Percentiles rank a stretch among this genome's conserved stretches.
These are phyloP conservation scores for Gila robusta DNA, from an alignment of 2,797 vertebrate genomes.

Conservation along the genomic window DNA sequence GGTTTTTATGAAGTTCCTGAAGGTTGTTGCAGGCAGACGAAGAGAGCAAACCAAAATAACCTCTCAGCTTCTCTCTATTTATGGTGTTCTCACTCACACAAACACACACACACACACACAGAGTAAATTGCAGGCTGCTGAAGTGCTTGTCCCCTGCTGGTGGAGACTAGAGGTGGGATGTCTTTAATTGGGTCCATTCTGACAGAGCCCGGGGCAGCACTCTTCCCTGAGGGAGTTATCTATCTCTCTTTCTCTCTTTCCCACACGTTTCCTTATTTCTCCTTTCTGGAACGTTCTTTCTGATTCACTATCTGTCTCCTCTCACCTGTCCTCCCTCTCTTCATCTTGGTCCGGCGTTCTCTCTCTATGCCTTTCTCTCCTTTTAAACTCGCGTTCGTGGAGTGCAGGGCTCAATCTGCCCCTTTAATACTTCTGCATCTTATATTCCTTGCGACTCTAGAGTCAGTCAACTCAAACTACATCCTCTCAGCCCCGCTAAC, in stretches of 20 bases:
- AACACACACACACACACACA: constrained; percentile 46
- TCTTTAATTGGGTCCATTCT: constrained; percentile 83
- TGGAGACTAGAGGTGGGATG: constrained; percentile 80
- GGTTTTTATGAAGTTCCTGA: constrained; percentile 17
- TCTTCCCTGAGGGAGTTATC: constrained; percentile 71
- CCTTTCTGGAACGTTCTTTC: constrained; percentile 42
- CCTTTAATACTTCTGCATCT: constrained; percentile 8
- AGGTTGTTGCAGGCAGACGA: constrained; percentile 8
- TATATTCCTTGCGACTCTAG: constrained; percentile 15
- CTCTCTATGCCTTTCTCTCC: background rate
- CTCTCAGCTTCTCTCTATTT: constrained; percentile 40
- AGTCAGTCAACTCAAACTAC: constrained; percentile 25
- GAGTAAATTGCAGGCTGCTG: constrained; percentile 58
- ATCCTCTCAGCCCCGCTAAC: background rate
- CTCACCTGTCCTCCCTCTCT: constrained; percentile 28
- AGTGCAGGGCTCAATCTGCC: constrained; percentile 14
- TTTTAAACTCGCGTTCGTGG: constrained; percentile 22
- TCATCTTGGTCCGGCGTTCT: background rate
- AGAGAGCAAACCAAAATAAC: constrained; percentile 37
- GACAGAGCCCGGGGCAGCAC: constrained; percentile 71
- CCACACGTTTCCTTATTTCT: constrained; percentile 24
- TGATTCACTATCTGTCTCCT: constrained; percentile 13
- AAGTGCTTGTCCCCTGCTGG: constrained; percentile 67
- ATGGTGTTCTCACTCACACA: constrained; percentile 46
- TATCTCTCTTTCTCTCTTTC: constrained; percentile 56